Base-by-base conservation (phyloP, 2,888 invertebrate genomes). In the Eugnorisma glareosa region DNA sequence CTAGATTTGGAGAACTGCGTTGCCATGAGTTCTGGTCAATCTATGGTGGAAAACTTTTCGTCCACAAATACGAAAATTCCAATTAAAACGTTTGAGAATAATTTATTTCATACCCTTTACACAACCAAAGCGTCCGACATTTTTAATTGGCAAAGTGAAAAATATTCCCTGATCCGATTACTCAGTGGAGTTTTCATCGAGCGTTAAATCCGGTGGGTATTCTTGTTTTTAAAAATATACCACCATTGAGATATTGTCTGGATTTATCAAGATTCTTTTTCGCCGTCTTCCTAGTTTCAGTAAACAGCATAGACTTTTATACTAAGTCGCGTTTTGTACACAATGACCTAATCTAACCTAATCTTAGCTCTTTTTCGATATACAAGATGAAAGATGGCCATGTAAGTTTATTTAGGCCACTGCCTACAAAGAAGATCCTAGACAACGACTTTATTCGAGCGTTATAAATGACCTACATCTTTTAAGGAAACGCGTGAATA, bases 111-210 rank as follows among this genome's bases (percentile, higher is more conserved):
- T 92, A 91, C 93, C 91, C 91, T 90, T 90, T 91, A 89, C 91
- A 90, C 92, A 93, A 92, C 92, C 92, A 92, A 90, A 87, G 89
- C 92, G 88, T 90, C 92, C 90, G 90, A 90, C 90, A 90, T 93
- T 95, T 94, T 95, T 96, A 96, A 96, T 96, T 96, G 96, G 95
- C 93, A 91, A 91, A 90, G 91, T 95, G 96, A 96, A 96, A 95
- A 96, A 96, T 95, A 90, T 81, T 87, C 84, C 90, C 88, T 92
- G 91, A 93, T 96, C 95, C 90, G 91, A 91, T 95, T 95, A 94
- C 95, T 88, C 88, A 83, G 89, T 89, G 86, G 89, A 91, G 92
- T 93, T 93, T 92, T 93, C 91, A 94, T 92, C 91, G 91, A 89
- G 85, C 86, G 89, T 90, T 92, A 93, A 94, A 92, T 91, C 90